Evolutionary conservation across 2,888 invertebrate species (phyloP).

Genomic region (Macrophya alboannulata): DNA sequence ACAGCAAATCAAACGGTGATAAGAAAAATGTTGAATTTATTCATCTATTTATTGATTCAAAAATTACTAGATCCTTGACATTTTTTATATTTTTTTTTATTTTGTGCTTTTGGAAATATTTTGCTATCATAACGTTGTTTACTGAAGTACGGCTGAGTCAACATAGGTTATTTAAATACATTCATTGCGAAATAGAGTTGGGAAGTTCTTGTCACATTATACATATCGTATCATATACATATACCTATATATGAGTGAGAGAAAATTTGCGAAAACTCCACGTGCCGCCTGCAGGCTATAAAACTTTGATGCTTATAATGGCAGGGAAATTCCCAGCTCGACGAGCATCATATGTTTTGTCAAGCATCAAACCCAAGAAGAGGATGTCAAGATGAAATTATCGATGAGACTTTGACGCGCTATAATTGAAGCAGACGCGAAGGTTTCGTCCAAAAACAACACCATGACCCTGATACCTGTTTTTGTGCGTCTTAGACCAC

Average conservation of each 20-base stretch:
- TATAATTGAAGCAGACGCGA: constrained; percentile 44
- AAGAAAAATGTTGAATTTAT: not conserved
- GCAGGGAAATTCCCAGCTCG: constrained; percentile 2
- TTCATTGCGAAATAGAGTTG: constrained; percentile 29
- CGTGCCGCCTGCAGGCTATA: constrained; percentile 3
- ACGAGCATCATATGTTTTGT: not conserved
- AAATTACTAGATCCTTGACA: not conserved
- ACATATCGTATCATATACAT: not conserved
- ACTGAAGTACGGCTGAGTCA: constrained; percentile 13
- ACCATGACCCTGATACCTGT: constrained; percentile 46
- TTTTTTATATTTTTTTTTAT: not conserved
- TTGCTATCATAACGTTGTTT: not conserved
- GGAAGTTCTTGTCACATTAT: not conserved
- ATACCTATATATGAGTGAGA: not conserved
- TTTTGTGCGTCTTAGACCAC: constrained; percentile 25
- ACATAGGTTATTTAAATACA: constrained; percentile 3
- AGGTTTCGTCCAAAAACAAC: constrained; percentile 54
- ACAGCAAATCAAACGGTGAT: not conserved
- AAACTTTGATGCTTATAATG: not conserved
- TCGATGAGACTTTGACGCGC: constrained; percentile 51
- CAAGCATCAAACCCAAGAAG: constrained; percentile 30
- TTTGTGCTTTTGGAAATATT: not conserved
- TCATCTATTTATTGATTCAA: not conserved
- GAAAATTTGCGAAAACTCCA: constrained; percentile 34
- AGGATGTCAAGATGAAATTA: constrained; percentile 38